Base-by-base conservation (phyloP, 1,140 invertebrate species). In the Pseudomyrmex gracilis region DNA sequence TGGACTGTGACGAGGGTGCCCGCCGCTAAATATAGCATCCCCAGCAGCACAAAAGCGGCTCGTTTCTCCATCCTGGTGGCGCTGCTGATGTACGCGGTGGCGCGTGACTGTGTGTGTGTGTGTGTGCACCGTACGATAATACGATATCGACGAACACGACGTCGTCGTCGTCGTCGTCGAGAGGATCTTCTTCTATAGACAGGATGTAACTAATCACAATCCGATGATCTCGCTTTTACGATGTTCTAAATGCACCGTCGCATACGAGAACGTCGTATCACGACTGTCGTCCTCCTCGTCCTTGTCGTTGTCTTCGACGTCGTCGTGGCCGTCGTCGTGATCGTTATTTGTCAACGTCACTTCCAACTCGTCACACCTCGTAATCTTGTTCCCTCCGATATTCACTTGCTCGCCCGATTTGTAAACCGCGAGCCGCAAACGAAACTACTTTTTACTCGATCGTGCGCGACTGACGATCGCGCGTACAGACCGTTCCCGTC, bases 21-120 rank as follows among this genome's bases (percentile, higher is more conserved):
- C 73, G 43, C 47, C 68, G 92, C 92, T 93, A 94, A 94, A 93
- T 92, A 94, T 94, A 94, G 93, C 91, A 93, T 83, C 76, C 89
- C 87, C 87, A 93, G 91, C 87, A 92, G 88, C 78, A 93, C 86
- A 88, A 91, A 90, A 90, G 88, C 89, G 87, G 88, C 89, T 90
- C 91, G 91, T 82, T 86, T 92, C 89, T 92, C 91, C 93, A 94
- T 94, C 90, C 92, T 87, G 89, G 24, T 87, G 85, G 86, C 84
- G 87, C 70, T 77, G 73, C 73, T 17, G 73, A 77, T 73, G 76
- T 88, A 83, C 83, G 87, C 70, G 78, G 71, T 83, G 71, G 76
- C 89, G 84, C 84, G 89, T 86, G 82, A 89, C 83, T 84, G 82
- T 83, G 53, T 85, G 71, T 34, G 34, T 34, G 34, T 34, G 34